Conservation (phyloP, 1,140 invertebrate genomes). For the Onthophagus taurus region DNA sequence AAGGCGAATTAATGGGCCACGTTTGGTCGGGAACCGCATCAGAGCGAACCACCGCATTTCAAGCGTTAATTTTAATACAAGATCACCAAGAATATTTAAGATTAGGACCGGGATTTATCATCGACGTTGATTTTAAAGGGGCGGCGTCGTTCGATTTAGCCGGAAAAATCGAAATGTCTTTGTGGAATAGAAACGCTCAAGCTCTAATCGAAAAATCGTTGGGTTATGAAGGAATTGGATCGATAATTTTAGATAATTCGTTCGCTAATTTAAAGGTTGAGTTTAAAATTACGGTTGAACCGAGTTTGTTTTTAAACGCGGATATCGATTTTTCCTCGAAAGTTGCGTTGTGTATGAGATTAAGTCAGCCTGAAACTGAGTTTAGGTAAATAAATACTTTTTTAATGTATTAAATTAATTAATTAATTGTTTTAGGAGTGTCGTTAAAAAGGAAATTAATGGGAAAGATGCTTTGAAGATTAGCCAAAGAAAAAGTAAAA, state of each 20-base stretch:
- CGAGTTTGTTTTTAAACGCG: slow-evolving; percentile 62
- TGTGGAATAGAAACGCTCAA: slow-evolving; percentile 82
- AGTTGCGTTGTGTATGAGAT: slow-evolving; percentile 70
- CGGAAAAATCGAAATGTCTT: slow-evolving; percentile 72
- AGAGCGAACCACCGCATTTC: slow-evolving; percentile 72
- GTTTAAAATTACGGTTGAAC: slow-evolving; percentile 60
- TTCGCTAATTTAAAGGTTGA: slow-evolving; percentile 62
- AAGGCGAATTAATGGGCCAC: slow-evolving; percentile 80
- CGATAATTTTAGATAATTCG: slow-evolving; percentile 52
- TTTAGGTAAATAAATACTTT: slow-evolving; percentile 45
- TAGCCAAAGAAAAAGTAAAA: slow-evolving; percentile 40
- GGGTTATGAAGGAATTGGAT: slow-evolving; percentile 58
- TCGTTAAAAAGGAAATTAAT: slow-evolving; percentile 49
- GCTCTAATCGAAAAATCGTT: slow-evolving; percentile 69
- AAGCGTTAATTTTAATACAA: slow-evolving; percentile 65
- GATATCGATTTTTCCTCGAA: slow-evolving; percentile 72
- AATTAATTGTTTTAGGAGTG: background rate
- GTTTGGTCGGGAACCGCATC: slow-evolving; percentile 79
- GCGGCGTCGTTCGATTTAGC: slow-evolving; percentile 73
- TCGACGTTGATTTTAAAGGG: slow-evolving; percentile 59
- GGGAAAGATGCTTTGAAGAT: slow-evolving; percentile 53
- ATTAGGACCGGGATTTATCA: slow-evolving; percentile 63
- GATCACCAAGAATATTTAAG: slow-evolving; percentile 62
- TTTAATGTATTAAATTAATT: slow-evolving; percentile 7
- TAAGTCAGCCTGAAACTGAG: slow-evolving; percentile 58